phyloP scores from a whole-genome alignment of 1,140 invertebrate genomes.

The Papilio dardanus region DNA sequence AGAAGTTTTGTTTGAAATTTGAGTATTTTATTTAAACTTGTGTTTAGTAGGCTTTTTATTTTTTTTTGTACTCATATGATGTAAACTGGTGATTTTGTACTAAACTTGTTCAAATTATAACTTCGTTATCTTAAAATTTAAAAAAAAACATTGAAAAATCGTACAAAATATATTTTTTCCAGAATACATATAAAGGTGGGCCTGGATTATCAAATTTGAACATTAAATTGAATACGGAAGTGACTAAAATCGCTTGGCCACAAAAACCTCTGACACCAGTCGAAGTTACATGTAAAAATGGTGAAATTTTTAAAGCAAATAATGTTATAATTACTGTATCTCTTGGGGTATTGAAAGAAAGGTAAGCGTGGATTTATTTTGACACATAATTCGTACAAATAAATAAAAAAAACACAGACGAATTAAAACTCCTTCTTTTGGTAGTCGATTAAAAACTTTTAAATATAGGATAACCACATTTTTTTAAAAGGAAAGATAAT shows the following conservation, averaged over 20 bases:
- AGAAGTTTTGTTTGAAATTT: too few species aligned
- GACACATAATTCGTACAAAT: too few species aligned
- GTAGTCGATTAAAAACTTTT: background rate
- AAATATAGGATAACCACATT: background rate
- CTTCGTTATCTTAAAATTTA: too few species aligned
- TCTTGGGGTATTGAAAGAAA: conserved; percentile 87
- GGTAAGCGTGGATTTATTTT: conserved; percentile 47
- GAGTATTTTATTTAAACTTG: too few species aligned
- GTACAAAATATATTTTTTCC: conserved; percentile 38
- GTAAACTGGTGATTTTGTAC: too few species aligned
- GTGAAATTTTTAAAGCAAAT: conserved; percentile 81
- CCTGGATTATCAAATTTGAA: conserved; percentile 55
- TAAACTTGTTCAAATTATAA: too few species aligned
- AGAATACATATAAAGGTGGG: conserved; percentile 67
- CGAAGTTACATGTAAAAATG: conserved; percentile 82
- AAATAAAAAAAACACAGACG: too few species aligned
- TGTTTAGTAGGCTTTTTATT: too few species aligned
- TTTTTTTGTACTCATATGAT: too few species aligned
- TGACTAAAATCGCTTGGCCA: conserved; percentile 57
- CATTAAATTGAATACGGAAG: conserved; percentile 60
- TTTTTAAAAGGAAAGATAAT: background rate
- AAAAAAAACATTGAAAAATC: too few species aligned
- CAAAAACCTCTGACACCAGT: conserved; percentile 47
- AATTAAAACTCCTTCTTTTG: too few species aligned
- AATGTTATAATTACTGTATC: conserved; percentile 87